These are phyloP conservation scores for Drosophila repletoides DNA, from an alignment of 1,140 invertebrate genomes.

Conservation along the genomic window DNA sequence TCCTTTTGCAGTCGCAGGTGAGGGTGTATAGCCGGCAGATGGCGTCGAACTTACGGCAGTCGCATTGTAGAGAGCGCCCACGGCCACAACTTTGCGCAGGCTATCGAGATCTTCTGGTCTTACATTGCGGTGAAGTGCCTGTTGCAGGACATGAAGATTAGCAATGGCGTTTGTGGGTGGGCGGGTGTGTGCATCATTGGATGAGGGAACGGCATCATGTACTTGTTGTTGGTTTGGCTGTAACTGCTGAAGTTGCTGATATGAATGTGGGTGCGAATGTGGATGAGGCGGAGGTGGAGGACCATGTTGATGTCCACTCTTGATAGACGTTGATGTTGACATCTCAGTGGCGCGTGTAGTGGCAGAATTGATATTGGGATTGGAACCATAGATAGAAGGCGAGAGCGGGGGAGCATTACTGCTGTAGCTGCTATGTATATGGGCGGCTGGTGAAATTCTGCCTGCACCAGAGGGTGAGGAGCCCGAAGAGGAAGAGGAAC, in stretches of 20 bases:
- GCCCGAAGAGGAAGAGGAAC: constrained; percentile 40
- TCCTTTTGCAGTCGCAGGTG: neutral
- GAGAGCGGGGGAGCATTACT: constrained; percentile 40
- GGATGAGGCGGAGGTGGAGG: constrained; percentile 31
- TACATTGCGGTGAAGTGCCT: constrained; percentile 70
- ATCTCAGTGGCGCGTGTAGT: constrained; percentile 6
- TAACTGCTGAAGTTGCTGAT: constrained; percentile 47
- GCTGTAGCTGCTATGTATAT: constrained; percentile 40
- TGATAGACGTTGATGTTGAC: constrained; percentile 1
- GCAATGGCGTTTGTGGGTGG: constrained; percentile 59
- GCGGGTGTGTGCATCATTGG: constrained; percentile 73
- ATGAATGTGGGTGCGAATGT: constrained; percentile 39
- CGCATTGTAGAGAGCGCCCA: constrained; percentile 58
- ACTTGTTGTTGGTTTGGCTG: constrained; percentile 50
- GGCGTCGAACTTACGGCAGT: constrained; percentile 35
- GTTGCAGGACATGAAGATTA: constrained; percentile 70
- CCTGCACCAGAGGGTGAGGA: constrained; percentile 18
- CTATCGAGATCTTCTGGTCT: constrained; percentile 72
- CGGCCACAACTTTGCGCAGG: constrained; percentile 71
- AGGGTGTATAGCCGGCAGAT: constrained; percentile 29
- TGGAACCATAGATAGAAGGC: constrained; percentile 57
- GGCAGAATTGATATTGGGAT: constrained; percentile 9
- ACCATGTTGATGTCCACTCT: constrained; percentile 64
- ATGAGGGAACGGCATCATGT: constrained; percentile 46
- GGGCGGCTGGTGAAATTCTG: constrained; percentile 28